A percentile compares a stretch with the other conserved stretches of the same genome.
Evolutionary conservation across 2,113 vertebrate genomes (phyloP).

Genomic region (Chaetura pelagica): DNA sequence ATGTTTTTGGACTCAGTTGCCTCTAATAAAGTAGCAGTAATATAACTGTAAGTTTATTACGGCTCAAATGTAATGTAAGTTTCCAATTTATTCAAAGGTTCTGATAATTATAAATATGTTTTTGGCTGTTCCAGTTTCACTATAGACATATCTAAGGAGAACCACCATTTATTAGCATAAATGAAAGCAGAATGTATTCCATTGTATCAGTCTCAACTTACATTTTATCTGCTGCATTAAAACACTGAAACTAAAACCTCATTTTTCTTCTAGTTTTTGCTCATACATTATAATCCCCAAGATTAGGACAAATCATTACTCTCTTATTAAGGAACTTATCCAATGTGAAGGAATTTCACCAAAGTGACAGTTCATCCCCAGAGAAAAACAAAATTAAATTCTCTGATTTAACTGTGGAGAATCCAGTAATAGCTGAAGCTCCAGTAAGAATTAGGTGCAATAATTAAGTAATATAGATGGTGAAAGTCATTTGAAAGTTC

Average conservation of each 20-base stretch:
- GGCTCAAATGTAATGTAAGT: background rate
- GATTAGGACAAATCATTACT: background rate
- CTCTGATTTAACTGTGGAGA: background rate
- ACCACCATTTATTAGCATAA: background rate
- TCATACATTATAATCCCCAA: background rate
- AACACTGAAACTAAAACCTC: background rate
- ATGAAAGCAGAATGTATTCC: background rate
- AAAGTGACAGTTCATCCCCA: background rate
- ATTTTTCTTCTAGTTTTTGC: background rate
- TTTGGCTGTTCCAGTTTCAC: background rate
- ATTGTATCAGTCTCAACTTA: background rate
- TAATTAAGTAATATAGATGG: background rate
- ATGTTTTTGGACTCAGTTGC: background rate
- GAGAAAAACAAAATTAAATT: conserved; percentile 5
- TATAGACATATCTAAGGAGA: background rate
- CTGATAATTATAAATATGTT: background rate
- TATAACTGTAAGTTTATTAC: background rate
- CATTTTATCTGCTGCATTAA: background rate
- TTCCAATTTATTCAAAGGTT: background rate
- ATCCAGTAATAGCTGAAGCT: background rate
- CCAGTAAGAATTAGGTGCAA: background rate
- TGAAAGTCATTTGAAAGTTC: background rate
- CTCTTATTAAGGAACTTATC: background rate
- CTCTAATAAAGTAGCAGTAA: background rate
- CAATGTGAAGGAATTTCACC: background rate